Percentiles rank a stretch among this genome's conserved stretches.
These are phyloP conservation scores for Rutilus rutilus DNA, from an alignment of 2,113 vertebrate genomes.

Conservation along the genomic window DNA sequence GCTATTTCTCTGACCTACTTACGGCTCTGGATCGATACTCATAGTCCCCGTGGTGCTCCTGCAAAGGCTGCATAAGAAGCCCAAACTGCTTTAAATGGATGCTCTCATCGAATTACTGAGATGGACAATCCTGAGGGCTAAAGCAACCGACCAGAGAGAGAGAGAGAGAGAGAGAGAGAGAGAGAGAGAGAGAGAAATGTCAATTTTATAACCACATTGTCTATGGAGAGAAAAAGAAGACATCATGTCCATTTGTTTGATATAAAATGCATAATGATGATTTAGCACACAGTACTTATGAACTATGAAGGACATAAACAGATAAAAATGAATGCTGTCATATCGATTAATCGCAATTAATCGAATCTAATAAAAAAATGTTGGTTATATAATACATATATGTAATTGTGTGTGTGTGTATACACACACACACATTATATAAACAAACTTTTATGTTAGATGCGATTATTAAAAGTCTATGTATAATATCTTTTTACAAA, in stretches of 20 bases:
- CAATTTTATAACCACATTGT: conserved; percentile 14
- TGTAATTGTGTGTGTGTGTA: too few relatives aligned
- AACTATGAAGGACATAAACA: not conserved
- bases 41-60: conserved; percentile 51
- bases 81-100: conserved; percentile 45
- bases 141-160: conserved; percentile 9
- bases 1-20: conserved; percentile 52
- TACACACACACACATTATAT: too few relatives aligned
- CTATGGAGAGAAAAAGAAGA: not conserved
- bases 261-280: not conserved
- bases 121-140: conserved; percentile 48
- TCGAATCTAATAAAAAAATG: too few relatives aligned
- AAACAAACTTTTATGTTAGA: too few relatives aligned
- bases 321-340: too few relatives aligned
- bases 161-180: not conserved
- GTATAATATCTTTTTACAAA: too few relatives aligned
- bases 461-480: too few relatives aligned
- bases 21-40: conserved; percentile 52
- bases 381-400: too few relatives aligned
- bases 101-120: conserved; percentile 53
- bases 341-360: too few relatives aligned
- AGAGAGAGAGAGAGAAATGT: not conserved
- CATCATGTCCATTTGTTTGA: conserved; percentile 16
- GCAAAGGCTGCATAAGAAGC: conserved; percentile 48
- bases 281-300: not conserved